These are phyloP conservation scores for Stichopus horrens DNA, from an alignment of 53 echinoderm and acorn worm species.

Conservation along the genomic window DNA sequence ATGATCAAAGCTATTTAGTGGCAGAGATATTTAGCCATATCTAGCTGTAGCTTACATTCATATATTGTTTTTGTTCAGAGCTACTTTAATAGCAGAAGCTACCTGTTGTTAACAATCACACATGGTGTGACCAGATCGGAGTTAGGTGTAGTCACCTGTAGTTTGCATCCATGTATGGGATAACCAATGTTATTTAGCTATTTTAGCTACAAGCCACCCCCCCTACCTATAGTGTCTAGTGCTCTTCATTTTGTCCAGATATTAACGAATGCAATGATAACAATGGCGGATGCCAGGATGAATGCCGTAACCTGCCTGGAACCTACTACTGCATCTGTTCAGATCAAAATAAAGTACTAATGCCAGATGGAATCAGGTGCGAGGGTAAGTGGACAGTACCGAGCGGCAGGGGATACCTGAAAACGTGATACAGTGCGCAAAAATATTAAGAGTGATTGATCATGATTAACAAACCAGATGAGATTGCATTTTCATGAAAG, in stretches of 20 bases:
- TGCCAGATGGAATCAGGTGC: slow-evolving; percentile 68
- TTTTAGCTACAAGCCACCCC: no score
- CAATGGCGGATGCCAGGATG: slow-evolving; percentile 88
- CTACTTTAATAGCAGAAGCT: no score
- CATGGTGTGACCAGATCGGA: no score
- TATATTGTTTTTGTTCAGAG: no score
- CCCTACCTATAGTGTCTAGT: neutral
- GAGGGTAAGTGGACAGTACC: slow-evolving; percentile 12
- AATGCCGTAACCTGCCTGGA: slow-evolving; percentile 80
- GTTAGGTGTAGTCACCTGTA: no score
- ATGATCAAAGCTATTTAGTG: no score
- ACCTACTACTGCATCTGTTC: slow-evolving; percentile 81
- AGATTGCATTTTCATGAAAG: no score
- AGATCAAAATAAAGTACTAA: slow-evolving; percentile 59
- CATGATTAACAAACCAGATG: neutral
- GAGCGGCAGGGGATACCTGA: neutral
- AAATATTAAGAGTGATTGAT: neutral
- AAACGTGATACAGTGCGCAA: neutral
- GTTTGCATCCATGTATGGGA: no score
- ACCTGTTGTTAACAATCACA: no score
- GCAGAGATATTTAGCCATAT: no score
- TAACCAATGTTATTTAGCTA: no score
- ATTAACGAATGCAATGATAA: slow-evolving; percentile 69
- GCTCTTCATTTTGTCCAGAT: slow-evolving; percentile 54
- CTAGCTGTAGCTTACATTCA: no score